These are phyloP conservation scores for Orchesella flavescens DNA, from an alignment of 2,888 invertebrate genomes.

Conservation along the genomic window DNA sequence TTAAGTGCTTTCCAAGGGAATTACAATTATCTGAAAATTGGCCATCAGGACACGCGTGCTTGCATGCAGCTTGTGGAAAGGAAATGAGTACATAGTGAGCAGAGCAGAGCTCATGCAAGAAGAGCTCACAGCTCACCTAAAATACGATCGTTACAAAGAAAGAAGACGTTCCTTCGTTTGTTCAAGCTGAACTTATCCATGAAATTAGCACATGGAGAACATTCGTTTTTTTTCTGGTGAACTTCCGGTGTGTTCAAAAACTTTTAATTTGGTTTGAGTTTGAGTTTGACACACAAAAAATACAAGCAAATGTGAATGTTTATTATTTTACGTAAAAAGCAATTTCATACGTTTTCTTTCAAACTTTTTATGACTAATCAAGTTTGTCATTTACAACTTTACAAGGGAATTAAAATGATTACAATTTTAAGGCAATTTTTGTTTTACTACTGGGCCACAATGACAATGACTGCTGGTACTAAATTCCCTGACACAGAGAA, in stretches of 20 bases:
- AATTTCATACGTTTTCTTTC: slow-evolving; percentile 19
- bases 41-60: slow-evolving; percentile 26
- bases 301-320: slow-evolving; percentile 3
- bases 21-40: slow-evolving; percentile 54
- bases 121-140: too few species aligned
- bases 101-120: too few species aligned
- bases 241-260: slow-evolving; percentile 22
- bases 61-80: not conserved
- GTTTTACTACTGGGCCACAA: too few species aligned
- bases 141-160: not conserved
- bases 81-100: not conserved
- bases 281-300: slow-evolving; percentile 5
- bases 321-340: slow-evolving; percentile 7
- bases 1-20: slow-evolving; percentile 15
- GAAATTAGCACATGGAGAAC: slow-evolving; percentile 35
- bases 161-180: not conserved
- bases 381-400: slow-evolving; percentile 38
- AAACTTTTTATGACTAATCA: slow-evolving; percentile 46
- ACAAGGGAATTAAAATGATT: too few species aligned
- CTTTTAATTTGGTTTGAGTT: slow-evolving; percentile 28
- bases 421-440: not conserved
- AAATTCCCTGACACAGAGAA: too few species aligned
- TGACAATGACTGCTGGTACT: too few species aligned
- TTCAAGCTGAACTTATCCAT: slow-evolving; percentile 13
- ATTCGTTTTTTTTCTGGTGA: slow-evolving; percentile 1